Evolutionary conservation across 2,113 vertebrate species (phyloP).

Genomic region (Symphodus melops): DNA sequence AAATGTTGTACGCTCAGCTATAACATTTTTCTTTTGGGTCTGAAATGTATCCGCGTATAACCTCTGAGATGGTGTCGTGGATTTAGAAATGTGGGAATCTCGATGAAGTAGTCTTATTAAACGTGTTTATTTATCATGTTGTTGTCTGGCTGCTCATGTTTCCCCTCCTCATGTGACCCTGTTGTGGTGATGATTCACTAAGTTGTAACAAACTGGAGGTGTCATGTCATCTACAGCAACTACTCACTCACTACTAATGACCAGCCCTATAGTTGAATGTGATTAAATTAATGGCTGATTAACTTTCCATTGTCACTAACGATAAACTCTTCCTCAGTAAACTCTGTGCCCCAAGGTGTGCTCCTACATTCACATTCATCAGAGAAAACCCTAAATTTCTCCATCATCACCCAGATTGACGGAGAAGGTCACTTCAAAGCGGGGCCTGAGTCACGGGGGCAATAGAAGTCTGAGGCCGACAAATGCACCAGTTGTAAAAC

Average conservation of each 20-base stretch:
- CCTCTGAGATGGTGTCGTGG: no score
- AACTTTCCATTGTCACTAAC: neutral
- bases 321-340: neutral
- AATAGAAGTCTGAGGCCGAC: conserved; percentile 77
- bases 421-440: conserved; percentile 80
- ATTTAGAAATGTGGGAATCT: no score
- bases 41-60: no score
- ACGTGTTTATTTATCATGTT: no score
- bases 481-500: conserved; percentile 86
- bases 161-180: no score
- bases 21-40: no score
- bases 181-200: no score
- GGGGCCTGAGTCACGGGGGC: conserved; percentile 62
- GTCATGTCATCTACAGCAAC: neutral
- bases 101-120: no score
- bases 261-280: neutral
- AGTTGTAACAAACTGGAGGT: no score
- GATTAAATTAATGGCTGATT: conserved; percentile 1
- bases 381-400: conserved; percentile 59
- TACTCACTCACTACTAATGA: neutral
- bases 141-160: no score
- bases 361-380: conserved; percentile 52
- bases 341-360: conserved; percentile 39
- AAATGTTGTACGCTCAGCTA: no score
- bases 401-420: conserved; percentile 57